A percentile compares a stretch with the other conserved stretches of the same genome.
phyloP scores from a whole-genome alignment of 1,140 invertebrate genomes.

The Augochlora pura region DNA sequence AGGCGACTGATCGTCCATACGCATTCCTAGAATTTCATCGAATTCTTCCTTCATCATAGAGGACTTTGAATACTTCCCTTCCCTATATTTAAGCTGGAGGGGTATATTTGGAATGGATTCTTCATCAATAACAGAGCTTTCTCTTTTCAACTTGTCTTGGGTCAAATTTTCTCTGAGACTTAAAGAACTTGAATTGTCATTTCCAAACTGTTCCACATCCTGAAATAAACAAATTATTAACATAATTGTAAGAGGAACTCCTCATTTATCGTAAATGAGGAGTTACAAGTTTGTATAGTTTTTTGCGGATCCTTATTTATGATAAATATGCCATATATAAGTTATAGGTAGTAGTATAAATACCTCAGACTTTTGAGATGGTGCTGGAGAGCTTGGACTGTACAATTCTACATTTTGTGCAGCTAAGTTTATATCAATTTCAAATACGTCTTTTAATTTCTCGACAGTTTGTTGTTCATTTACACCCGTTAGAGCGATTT shows the following conservation, averaged over 20 bases:
- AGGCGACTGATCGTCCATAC: slow-evolving; percentile 25
- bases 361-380: slow-evolving; percentile 72
- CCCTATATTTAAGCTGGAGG: slow-evolving; percentile 49
- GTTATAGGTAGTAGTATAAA: neutral
- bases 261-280: too few species aligned
- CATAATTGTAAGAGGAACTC: too few species aligned
- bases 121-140: slow-evolving; percentile 30
- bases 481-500: neutral
- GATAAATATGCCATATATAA: neutral
- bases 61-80: slow-evolving; percentile 30
- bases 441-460: slow-evolving; percentile 37
- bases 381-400: slow-evolving; percentile 73
- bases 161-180: neutral
- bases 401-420: slow-evolving; percentile 63
- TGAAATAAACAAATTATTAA: slow-evolving; percentile 4
- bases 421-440: slow-evolving; percentile 36
- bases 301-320: neutral
- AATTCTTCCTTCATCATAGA: slow-evolving; percentile 24
- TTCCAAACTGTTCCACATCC: slow-evolving; percentile 43
- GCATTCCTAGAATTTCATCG: slow-evolving; percentile 28
- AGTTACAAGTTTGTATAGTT: too few species aligned
- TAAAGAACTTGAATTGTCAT: slow-evolving; percentile 1
- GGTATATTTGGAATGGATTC: slow-evolving; percentile 43
- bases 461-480: slow-evolving; percentile 26
- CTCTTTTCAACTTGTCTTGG: slow-evolving; percentile 22